These are phyloP conservation scores for Cyprinodon tularosa DNA, from an alignment of 2,113 vertebrate genomes.

Conservation along the genomic window DNA sequence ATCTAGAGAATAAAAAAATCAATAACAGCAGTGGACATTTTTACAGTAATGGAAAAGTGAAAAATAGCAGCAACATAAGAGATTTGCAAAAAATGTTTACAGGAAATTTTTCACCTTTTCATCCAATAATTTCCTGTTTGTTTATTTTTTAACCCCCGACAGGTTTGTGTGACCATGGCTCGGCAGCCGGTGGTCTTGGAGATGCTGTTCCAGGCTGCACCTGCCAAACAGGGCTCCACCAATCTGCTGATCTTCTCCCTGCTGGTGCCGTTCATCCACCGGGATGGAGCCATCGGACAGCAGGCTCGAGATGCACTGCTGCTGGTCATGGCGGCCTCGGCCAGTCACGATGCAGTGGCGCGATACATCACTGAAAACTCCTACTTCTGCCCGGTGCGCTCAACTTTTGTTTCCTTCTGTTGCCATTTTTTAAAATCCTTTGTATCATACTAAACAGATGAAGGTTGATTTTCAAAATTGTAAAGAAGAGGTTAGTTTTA, in stretches of 20 bases:
- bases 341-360: constrained; percentile 86
- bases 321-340: constrained; percentile 94
- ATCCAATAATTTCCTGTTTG: background rate
- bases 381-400: constrained; percentile 93
- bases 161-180: constrained; percentile 90
- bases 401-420: background rate
- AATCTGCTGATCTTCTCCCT: constrained; percentile 94
- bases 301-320: constrained; percentile 93
- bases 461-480: background rate
- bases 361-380: constrained; percentile 92
- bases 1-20: too few species aligned
- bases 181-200: constrained; percentile 89
- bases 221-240: constrained; percentile 84
- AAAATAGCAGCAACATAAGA: too few species aligned
- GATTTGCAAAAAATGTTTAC: too few species aligned
- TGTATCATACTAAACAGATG: background rate
- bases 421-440: background rate
- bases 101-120: background rate
- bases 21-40: too few species aligned
- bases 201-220: constrained; percentile 87
- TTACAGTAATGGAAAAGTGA: too few species aligned
- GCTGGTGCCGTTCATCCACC: constrained; percentile 95
- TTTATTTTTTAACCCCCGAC: background rate
- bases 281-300: constrained; percentile 91
- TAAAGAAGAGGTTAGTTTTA: background rate